Evolutionary conservation across 2,888 invertebrate species (phyloP), one percentile per base, ranked within the genome.

Genomic region (Cybosia mesomella): DNA sequence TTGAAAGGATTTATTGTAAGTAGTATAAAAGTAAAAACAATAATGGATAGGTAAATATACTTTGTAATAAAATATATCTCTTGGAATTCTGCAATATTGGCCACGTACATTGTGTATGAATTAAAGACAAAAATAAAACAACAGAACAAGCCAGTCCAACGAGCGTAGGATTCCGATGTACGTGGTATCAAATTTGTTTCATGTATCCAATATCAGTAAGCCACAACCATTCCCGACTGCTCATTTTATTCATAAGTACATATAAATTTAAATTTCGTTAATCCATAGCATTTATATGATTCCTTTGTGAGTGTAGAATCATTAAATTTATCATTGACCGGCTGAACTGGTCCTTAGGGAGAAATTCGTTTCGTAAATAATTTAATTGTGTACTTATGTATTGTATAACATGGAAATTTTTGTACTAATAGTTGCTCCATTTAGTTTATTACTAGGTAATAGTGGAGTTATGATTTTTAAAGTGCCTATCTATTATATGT

Each of bases 251-350:
- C n/a, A 43, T 22, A 59, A n/a, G 32, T 4, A 22, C 39, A 59
- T 24, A 60, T 24, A 43, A 61, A 61, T 34, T 21, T 62, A 10
- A 34, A 22, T n/a, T 58, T 63, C 53, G 53, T 58, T 58, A 63
- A 36, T 67, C 53, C 36, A 24, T 63, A 36, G 34, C 34, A 34
- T 58, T 24, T 10, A 22, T 53, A 36, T 63, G 54, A 58, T 53
- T 59, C 63, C 59, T 58, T 57, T 57, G 60, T 62, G 68, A 58
- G 34, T 34, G 57, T 22, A 34, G 67, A 10, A 55, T 67, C 81
- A 82, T 81, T 82, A 80, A 81, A 76, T 76, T 73, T 74, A 75
- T 80, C 74, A 80, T 66, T 78, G 76, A 70, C 70, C 73, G 10
- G 54, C 65, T 62, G 66, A 79, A 82, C 71, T 66, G 68, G 67